Conservation (phyloP, 2,113 vertebrate genomes). For the Aspidoscelis tigris region DNA sequence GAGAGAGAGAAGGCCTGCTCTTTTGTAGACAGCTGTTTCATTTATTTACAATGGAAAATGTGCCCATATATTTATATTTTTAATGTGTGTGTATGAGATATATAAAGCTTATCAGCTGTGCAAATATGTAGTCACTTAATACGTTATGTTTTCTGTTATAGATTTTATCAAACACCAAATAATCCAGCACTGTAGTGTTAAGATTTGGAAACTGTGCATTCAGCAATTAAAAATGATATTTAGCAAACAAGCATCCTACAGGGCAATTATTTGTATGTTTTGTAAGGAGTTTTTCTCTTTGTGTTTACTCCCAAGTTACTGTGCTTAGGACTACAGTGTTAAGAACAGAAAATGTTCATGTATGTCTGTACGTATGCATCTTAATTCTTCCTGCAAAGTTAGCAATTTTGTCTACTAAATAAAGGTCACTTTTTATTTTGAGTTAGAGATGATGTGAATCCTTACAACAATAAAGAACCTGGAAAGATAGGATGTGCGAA, state of each 20-base stretch:
- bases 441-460: conserved; percentile 22
- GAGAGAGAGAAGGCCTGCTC: conserved; percentile 18
- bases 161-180: conserved; percentile 70
- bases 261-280: not conserved
- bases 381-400: not conserved
- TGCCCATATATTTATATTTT: conserved; percentile 56
- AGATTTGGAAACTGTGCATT: conserved; percentile 37
- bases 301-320: not conserved
- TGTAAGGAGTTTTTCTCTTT: not conserved
- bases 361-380: not conserved
- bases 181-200: conserved; percentile 23
- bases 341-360: not conserved
- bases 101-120: conserved; percentile 68
- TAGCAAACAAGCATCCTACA: conserved; percentile 29
- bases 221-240: conserved; percentile 48
- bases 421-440: conserved; percentile 13
- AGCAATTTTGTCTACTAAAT: conserved; percentile 9
- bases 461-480: conserved; percentile 33
- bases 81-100: not conserved
- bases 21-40: conserved; percentile 36
- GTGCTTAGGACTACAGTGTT: conserved; percentile 3
- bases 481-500: not conserved
- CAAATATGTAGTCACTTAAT: conserved; percentile 73
- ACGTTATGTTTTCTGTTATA: conserved; percentile 65
- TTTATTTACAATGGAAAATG: conserved; percentile 62